These are phyloP conservation scores for Cataglyphis hispanica DNA, from an alignment of 1,140 invertebrate species.

Conservation along the genomic window DNA sequence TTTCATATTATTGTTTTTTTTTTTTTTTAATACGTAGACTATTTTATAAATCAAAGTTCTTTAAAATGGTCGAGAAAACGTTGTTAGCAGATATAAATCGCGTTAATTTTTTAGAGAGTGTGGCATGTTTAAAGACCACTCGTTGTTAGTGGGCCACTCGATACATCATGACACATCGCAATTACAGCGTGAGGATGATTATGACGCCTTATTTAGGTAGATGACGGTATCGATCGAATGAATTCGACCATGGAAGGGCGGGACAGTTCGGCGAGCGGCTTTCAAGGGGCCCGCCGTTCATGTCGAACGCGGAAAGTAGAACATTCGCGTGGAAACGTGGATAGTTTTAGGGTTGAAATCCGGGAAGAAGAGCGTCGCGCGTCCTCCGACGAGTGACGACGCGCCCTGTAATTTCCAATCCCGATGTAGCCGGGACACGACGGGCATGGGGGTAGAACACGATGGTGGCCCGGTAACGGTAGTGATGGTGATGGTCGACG, in stretches of 20 bases:
- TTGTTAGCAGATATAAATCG: background rate
- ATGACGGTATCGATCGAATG: constrained; percentile 51
- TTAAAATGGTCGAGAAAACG: constrained; percentile 40
- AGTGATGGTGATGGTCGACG: constrained; percentile 32
- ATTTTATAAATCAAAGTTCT: constrained; percentile 14
- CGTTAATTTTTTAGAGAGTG: constrained; percentile 27
- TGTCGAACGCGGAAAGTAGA: constrained; percentile 35
- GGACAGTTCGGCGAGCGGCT: background rate
- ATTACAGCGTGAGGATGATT: constrained; percentile 19
- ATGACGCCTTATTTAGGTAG: constrained; percentile 22
- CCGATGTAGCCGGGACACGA: constrained; percentile 55
- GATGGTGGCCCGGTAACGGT: constrained; percentile 47
- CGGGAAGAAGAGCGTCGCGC: background rate
- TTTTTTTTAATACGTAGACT: background rate
- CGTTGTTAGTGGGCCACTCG: constrained; percentile 17
- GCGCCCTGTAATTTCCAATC: constrained; percentile 78
- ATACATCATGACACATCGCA: constrained; percentile 7
- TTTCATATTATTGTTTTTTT: background rate
- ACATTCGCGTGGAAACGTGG: constrained; percentile 29
- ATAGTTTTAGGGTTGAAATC: constrained; percentile 31
- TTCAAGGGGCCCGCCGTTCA: constrained; percentile 42
- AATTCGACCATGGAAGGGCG: constrained; percentile 19
- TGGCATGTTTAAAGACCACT: constrained; percentile 38
- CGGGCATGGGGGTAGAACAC: background rate
- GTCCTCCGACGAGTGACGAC: constrained; percentile 43